Base-by-base conservation (phyloP, 2,113 vertebrate genomes). In the Kobus ellipsiprymnus region DNA sequence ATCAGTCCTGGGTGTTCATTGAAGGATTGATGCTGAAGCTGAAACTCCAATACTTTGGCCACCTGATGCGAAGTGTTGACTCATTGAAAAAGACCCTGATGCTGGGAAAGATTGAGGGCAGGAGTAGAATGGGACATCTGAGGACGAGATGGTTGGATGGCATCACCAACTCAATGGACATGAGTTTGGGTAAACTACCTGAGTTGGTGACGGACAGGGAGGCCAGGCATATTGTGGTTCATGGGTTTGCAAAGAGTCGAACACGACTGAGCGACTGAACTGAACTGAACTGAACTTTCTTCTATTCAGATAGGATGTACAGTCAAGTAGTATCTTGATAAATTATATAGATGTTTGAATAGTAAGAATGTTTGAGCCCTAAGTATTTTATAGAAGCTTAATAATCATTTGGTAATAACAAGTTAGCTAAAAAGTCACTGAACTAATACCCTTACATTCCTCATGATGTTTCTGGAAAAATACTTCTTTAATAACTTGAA, bases 401-500 rank as follows among this genome's bases (percentile, higher is more conserved):
- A 14, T 64, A 77, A 36, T 59, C 19, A 13, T 84, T 16, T 80
- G 80, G 2, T 55, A 94, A 67, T 78, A 44, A 15, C 13, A 91
- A 59, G 5, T 55, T 74, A 91, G 81, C 7, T 74, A 5, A 85
- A 85, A 92, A 60, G 25, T 23, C 3, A 59, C 25, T 82, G 7
- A 92, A 59, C 16, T 50, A 33, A 90, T 15, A 50, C 6, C 6
- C 7, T 90, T 2, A 46, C 0, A 50, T 91, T 91, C 2, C 15
- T 2, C 8, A 7, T 54, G 7, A 78, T 93, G 5, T 90, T 95
- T 19, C 48, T 82, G 3, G 15, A 13, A 87, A 71, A 10, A 95
- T 71, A 10, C 6, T 93, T 44, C 52, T 91, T 91, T 62, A 95
- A 52, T 87, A 48, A 80, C 40, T 77, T 46, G 7, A 85, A 97